A percentile compares a stretch with the other conserved stretches of the same genome.
These are phyloP conservation scores for Sorex fumeus DNA, from an alignment of 2,113 vertebrate species.

Conservation along the genomic window DNA sequence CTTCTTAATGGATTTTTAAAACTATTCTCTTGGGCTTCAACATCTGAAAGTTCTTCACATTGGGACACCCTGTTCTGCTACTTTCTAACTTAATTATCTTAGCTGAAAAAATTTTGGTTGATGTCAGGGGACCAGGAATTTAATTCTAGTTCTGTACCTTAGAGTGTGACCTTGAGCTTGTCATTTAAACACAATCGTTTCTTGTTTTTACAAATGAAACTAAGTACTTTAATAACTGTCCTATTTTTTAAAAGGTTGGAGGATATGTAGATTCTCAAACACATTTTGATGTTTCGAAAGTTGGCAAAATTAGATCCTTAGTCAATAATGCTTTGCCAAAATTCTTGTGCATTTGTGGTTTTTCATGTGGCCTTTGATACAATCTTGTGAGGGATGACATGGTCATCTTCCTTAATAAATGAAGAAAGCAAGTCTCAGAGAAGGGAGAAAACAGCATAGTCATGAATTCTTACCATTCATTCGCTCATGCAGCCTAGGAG, in stretches of 20 bases:
- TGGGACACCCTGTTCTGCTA: conserved; percentile 1
- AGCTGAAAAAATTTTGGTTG: neutral
- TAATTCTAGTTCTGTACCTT: conserved; percentile 69
- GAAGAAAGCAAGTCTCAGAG: neutral
- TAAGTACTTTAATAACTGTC: conserved; percentile 61
- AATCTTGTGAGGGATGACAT: conserved; percentile 21
- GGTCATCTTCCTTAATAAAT: neutral
- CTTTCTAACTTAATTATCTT: conserved; percentile 75
- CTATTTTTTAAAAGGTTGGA: conserved; percentile 52
- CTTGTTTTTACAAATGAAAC: conserved; percentile 66
- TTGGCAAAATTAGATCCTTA: conserved; percentile 31
- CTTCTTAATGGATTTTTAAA: conserved; percentile 65
- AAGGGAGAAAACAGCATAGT: conserved; percentile 21
- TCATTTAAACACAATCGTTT: conserved; percentile 71
- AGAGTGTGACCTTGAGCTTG: conserved; percentile 67
- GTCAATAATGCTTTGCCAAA: conserved; percentile 38
- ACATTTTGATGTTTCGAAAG: conserved; percentile 31
- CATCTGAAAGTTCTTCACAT: conserved; percentile 56
- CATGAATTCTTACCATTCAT: conserved; percentile 5
- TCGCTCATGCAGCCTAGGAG: neutral
- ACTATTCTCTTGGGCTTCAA: conserved; percentile 26
- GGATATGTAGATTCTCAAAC: neutral
- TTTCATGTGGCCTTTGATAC: conserved; percentile 17
- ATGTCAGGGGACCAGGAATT: conserved; percentile 47
- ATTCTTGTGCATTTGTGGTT: conserved; percentile 5